Conservation (phyloP, 2,888 invertebrate species). For the Nasonovia ribisnigri region DNA sequence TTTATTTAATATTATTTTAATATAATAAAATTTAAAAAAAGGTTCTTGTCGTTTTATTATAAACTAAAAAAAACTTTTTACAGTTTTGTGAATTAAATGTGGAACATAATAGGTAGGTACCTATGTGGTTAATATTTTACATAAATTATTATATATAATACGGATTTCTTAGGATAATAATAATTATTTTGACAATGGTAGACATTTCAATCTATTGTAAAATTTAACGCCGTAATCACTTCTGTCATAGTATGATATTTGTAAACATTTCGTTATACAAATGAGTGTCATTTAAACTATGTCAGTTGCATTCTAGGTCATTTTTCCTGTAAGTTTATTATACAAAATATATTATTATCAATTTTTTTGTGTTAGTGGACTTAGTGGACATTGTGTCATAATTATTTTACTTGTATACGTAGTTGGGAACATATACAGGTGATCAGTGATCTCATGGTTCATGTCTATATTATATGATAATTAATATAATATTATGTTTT, state of each 20-base stretch:
- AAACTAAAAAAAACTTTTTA: not conserved
- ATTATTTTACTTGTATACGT: not conserved
- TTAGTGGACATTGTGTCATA: not conserved
- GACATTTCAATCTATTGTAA: not conserved
- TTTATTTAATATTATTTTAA: not conserved
- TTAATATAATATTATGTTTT: not conserved
- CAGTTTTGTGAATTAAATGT: not conserved
- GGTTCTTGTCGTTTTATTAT: not conserved
- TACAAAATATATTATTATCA: not conserved
- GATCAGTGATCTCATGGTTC: not conserved
- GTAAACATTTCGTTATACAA: not conserved
- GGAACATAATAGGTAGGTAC: not conserved
- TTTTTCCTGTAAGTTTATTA: not conserved
- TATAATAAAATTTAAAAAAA: not conserved
- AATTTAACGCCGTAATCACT: not conserved
- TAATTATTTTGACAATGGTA: not conserved
- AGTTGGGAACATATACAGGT: not conserved
- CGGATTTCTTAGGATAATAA: not conserved
- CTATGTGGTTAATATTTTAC: not conserved
- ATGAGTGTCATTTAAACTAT: not conserved
- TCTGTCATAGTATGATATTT: not conserved
- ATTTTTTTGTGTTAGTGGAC: not conserved
- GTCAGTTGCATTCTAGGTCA: slow-evolving; percentile 1
- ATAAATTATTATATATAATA: not conserved
- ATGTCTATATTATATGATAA: not conserved